Conservation (phyloP, 2,797 vertebrate species). For the Epinephelus awoara region DNA sequence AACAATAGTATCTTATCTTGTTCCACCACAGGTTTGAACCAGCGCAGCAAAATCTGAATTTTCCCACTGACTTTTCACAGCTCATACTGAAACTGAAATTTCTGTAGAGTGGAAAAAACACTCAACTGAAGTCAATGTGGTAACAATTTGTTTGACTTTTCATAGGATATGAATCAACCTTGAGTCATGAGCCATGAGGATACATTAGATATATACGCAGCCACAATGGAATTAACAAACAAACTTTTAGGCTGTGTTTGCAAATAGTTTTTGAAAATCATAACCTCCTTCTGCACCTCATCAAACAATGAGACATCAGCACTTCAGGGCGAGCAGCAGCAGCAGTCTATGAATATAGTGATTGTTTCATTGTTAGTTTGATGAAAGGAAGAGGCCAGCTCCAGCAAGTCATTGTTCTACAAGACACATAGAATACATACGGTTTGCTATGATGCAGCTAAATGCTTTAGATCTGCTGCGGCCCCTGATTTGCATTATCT, state of each 20-base stretch:
- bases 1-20: too few relatives aligned
- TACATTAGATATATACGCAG: background rate
- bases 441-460: slow-evolving; percentile 50
- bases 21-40: too few relatives aligned
- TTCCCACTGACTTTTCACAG: too few relatives aligned
- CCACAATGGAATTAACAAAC: background rate
- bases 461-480: slow-evolving; percentile 48
- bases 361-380: slow-evolving; percentile 42
- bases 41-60: too few relatives aligned
- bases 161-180: background rate
- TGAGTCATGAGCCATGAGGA: background rate
- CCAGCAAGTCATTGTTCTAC: slow-evolving; percentile 47
- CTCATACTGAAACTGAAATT: too few relatives aligned
- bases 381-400: slow-evolving; percentile 56
- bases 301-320: slow-evolving; percentile 25
- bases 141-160: background rate
- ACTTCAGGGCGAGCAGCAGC: slow-evolving; percentile 15
- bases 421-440: slow-evolving; percentile 38
- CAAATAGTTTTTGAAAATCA: slow-evolving; percentile 15
- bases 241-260: slow-evolving; percentile 5
- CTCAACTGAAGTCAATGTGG: background rate
- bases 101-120: background rate
- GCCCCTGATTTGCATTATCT: slow-evolving; percentile 62
- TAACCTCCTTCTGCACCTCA: slow-evolving; percentile 10
- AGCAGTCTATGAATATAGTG: slow-evolving; percentile 27